phyloP scores from a whole-genome alignment of 2,888 invertebrate species.

The Cerastis rubricosa region DNA sequence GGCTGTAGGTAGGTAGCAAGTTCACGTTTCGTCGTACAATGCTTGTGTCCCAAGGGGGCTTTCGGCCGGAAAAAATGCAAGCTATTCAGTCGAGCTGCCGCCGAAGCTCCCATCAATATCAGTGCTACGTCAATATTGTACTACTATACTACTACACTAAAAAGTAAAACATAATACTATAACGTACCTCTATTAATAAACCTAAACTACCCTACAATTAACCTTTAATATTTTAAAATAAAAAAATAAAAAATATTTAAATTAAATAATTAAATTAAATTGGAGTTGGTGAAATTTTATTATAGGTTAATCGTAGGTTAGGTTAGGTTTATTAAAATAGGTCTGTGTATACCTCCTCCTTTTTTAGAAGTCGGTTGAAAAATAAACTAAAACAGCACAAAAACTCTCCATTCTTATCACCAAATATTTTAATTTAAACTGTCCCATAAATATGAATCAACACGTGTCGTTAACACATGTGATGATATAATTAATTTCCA shows the following conservation, averaged over 20 bases:
- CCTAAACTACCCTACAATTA: no score
- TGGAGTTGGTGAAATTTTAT: no score
- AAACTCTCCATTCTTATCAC: neutral
- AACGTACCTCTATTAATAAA: no score
- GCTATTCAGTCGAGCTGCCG: slow-evolving; percentile 23
- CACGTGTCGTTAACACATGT: slow-evolving; percentile 37
- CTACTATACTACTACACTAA: no score
- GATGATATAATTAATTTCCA: slow-evolving; percentile 41
- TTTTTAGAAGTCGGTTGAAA: no score
- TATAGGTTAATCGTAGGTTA: no score
- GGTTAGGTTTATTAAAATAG: no score
- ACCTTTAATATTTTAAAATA: no score
- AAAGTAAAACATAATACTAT: no score
- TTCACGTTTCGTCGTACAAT: slow-evolving; percentile 36
- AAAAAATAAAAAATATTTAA: no score
- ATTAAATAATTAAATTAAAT: no score
- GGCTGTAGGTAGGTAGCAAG: slow-evolving; percentile 6
- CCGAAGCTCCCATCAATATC: slow-evolving; percentile 31
- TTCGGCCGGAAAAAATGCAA: slow-evolving; percentile 51
- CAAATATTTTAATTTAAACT: slow-evolving; percentile 14
- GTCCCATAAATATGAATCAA: slow-evolving; percentile 31
- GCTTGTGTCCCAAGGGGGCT: slow-evolving; percentile 42
- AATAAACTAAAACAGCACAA: slow-evolving; percentile 25
- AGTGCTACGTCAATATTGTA: slow-evolving; percentile 11
- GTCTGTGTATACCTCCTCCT: no score